Conservation (phyloP, 2,888 invertebrate genomes). For the Perithous albicinctus region DNA sequence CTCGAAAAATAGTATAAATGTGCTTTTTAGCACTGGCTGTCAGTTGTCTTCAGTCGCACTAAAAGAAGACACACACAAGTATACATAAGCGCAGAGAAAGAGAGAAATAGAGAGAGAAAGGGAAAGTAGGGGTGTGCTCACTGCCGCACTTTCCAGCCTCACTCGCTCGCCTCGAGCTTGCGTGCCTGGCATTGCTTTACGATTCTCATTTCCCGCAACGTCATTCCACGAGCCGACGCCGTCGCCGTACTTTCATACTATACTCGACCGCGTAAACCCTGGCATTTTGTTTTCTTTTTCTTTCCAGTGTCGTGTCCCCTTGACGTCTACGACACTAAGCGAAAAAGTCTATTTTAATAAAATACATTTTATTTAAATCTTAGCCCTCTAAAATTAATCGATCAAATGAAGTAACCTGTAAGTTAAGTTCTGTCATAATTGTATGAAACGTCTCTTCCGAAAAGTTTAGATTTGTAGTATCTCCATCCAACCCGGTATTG, state of each 20-base stretch:
- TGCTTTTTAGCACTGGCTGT: background rate
- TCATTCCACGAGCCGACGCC: conserved; percentile 76
- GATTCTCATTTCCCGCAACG: conserved; percentile 81
- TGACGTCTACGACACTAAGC: conserved; percentile 29
- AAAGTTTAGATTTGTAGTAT: too few species aligned
- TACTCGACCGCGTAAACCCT: background rate
- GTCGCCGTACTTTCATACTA: conserved; percentile 62
- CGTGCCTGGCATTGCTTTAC: conserved; percentile 80
- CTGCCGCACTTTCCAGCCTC: conserved; percentile 43
- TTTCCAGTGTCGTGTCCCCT: conserved; percentile 60
- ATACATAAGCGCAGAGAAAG: conserved; percentile 27
- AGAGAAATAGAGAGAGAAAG: background rate
- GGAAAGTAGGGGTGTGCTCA: background rate
- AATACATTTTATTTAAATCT: background rate
- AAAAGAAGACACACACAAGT: conserved; percentile 33
- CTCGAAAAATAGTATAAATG: background rate
- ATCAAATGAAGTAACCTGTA: too few species aligned
- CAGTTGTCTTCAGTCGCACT: conserved; percentile 38
- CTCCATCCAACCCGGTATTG: too few species aligned
- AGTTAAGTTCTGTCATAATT: too few species aligned
- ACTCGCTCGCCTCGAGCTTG: conserved; percentile 70
- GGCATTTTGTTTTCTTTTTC: conserved; percentile 49
- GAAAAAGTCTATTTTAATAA: background rate
- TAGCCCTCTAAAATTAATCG: too few species aligned
- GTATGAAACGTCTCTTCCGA: too few species aligned